A percentile compares a stretch with the other conserved stretches of the same genome.
phyloP scores from a whole-genome alignment of 2,888 invertebrate species.

The Drosophila affinis region DNA sequence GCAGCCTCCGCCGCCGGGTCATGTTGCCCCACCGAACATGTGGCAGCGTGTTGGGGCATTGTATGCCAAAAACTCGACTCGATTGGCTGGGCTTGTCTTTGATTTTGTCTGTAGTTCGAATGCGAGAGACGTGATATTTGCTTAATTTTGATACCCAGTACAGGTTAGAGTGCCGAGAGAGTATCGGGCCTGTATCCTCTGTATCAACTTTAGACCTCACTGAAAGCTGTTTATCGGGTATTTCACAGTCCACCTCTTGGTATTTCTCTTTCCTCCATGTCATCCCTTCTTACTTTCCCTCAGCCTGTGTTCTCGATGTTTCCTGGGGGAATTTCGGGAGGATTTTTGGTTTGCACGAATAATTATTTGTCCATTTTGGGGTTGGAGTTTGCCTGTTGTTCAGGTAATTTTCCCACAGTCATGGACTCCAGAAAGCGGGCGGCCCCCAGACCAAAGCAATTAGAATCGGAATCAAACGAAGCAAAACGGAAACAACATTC shows the following conservation, averaged over 20 bases:
- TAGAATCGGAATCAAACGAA: conserved; percentile 74
- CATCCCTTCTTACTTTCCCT: background rate
- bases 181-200: background rate
- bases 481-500: conserved; percentile 65
- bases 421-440: conserved; percentile 27
- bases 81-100: conserved; percentile 26
- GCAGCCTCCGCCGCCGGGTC: conserved; percentile 20
- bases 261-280: no score
- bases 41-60: conserved; percentile 24
- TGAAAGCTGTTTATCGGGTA: background rate
- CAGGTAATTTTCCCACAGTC: conserved; percentile 55
- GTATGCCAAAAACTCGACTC: conserved; percentile 17
- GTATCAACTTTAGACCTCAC: background rate
- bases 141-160: conserved; percentile 61
- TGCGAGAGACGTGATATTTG: conserved; percentile 70
- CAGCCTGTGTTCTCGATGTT: conserved; percentile 7
- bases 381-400: conserved; percentile 41
- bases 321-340: conserved; percentile 13
- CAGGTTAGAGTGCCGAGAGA: background rate
- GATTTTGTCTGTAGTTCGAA: conserved; percentile 41
- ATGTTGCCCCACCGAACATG: conserved; percentile 36
- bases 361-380: conserved; percentile 76
- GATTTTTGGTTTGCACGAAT: conserved; percentile 63
- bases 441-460: conserved; percentile 65
- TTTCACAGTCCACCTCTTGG: background rate